Evolutionary conservation across 2,888 invertebrate species (phyloP).

Genomic region (Asteroscopus sphinx): DNA sequence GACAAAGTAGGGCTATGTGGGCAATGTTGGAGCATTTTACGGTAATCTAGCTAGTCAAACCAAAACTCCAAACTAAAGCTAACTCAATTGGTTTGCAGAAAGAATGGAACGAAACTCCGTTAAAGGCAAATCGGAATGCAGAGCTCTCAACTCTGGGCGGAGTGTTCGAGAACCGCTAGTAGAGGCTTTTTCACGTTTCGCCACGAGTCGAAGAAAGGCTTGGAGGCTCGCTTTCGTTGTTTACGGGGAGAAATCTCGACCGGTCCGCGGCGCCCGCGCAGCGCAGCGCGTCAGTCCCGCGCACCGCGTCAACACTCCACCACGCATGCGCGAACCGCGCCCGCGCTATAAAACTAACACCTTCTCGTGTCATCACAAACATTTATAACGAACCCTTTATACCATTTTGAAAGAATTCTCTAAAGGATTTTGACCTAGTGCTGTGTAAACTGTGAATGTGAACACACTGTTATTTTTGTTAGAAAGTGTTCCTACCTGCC

Average conservation of each 20-base stretch:
- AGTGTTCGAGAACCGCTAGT: slow-evolving; percentile 66
- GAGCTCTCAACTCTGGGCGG: neutral
- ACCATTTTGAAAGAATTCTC: slow-evolving; percentile 17
- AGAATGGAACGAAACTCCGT: no score
- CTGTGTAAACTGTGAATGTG: slow-evolving; percentile 60
- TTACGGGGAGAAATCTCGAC: slow-evolving; percentile 89
- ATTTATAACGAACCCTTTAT: slow-evolving; percentile 16
- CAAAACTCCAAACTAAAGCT: no score
- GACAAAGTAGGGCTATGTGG: no score
- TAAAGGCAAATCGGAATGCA: slow-evolving; percentile 1
- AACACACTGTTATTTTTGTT: slow-evolving; percentile 62
- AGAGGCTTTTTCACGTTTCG: slow-evolving; percentile 74
- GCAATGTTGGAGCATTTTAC: no score
- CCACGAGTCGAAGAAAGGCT: slow-evolving; percentile 84
- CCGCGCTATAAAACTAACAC: slow-evolving; percentile 44
- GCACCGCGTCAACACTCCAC: slow-evolving; percentile 67
- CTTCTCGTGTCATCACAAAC: slow-evolving; percentile 54
- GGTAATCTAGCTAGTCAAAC: no score
- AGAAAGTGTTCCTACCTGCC: slow-evolving; percentile 75
- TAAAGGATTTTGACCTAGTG: slow-evolving; percentile 42
- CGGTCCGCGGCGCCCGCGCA: slow-evolving; percentile 71
- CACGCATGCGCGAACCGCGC: slow-evolving; percentile 56
- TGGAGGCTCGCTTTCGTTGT: slow-evolving; percentile 87
- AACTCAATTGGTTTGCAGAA: no score
- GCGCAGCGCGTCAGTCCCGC: slow-evolving; percentile 68